phyloP scores from a whole-genome alignment of 2,888 invertebrate genomes.

The Crioceris asparagi region DNA sequence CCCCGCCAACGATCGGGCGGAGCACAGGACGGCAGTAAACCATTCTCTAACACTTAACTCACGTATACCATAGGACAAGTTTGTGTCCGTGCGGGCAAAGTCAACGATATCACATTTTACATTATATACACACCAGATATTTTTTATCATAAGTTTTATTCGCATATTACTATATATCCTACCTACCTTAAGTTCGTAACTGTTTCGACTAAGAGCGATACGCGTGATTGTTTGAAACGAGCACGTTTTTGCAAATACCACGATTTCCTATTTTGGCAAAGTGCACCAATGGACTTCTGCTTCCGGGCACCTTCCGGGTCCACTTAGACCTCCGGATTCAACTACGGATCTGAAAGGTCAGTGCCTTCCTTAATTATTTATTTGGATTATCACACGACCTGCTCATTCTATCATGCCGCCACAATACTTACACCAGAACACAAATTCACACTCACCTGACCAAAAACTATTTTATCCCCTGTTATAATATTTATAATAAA shows the following conservation, averaged over 20 bases:
- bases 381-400: too few species aligned
- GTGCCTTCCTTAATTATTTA: too few species aligned
- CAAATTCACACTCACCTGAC: too few species aligned
- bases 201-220: too few species aligned
- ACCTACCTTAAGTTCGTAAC: slow-evolving; percentile 11
- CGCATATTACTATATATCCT: not conserved
- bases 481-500: too few species aligned
- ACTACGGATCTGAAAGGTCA: slow-evolving; percentile 36
- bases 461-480: too few species aligned
- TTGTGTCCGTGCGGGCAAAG: slow-evolving; percentile 20
- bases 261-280: too few species aligned
- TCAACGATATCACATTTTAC: not conserved
- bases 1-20: slow-evolving; percentile 32
- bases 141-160: not conserved
- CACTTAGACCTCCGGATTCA: slow-evolving; percentile 33
- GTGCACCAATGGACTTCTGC: slow-evolving; percentile 36
- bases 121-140: not conserved
- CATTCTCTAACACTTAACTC: slow-evolving; percentile 42
- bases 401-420: too few species aligned
- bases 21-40: slow-evolving; percentile 37
- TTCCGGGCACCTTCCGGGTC: slow-evolving; percentile 37
- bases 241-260: too few species aligned
- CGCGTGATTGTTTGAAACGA: too few species aligned
- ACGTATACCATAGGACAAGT: slow-evolving; percentile 39
- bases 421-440: too few species aligned